Conservation (phyloP, 2,888 invertebrate species). For the Tachina fera region DNA sequence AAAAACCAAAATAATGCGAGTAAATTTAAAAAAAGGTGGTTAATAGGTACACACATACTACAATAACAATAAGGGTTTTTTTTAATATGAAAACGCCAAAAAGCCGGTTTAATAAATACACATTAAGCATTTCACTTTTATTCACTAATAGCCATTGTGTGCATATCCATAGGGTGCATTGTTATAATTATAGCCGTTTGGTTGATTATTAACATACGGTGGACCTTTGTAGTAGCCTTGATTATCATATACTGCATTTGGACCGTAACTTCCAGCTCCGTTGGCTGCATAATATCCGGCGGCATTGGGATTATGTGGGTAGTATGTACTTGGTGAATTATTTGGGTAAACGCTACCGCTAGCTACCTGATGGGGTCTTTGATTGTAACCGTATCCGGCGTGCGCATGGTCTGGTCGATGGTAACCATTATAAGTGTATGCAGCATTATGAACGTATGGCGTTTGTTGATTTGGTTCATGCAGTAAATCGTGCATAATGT, state of each 20-base stretch:
- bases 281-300: slow-evolving; percentile 10
- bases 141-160: slow-evolving; percentile 42
- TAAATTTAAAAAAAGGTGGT: too few species aligned
- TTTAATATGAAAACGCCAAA: not conserved
- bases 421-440: slow-evolving; percentile 36
- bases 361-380: slow-evolving; percentile 10
- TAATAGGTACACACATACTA: too few species aligned
- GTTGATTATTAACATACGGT: slow-evolving; percentile 20
- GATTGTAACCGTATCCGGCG: slow-evolving; percentile 30
- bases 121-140: not conserved
- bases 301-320: slow-evolving; percentile 1
- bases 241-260: slow-evolving; percentile 33
- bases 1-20: too few species aligned
- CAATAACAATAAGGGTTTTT: too few species aligned
- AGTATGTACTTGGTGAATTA: slow-evolving; percentile 8
- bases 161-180: slow-evolving; percentile 41
- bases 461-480: slow-evolving; percentile 40
- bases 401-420: slow-evolving; percentile 28
- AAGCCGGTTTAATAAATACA: not conserved
- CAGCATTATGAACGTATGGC: slow-evolving; percentile 21
- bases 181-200: slow-evolving; percentile 52
- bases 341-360: slow-evolving; percentile 8
- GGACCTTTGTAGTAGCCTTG: slow-evolving; percentile 62
- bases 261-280: not conserved
- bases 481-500: slow-evolving; percentile 57